Base-by-base conservation (phyloP, 2,113 vertebrate genomes). In the Nothocercus julius region DNA sequence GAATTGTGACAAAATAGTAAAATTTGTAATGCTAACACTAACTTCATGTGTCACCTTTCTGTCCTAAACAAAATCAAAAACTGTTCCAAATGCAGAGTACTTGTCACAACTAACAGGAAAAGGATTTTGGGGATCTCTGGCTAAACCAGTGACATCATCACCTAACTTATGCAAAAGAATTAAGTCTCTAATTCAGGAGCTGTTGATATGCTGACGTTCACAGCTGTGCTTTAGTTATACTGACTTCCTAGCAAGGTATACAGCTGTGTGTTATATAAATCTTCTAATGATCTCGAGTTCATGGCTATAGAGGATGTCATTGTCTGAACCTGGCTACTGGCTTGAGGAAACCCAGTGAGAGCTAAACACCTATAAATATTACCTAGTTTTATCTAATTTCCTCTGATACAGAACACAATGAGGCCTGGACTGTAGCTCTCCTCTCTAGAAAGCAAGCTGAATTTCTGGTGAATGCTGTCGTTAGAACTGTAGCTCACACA, bases 171-270 rank as follows among this genome's bases (percentile, higher is more conserved):
- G 9, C 20, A 38, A 47, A 69, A 66, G 4, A 73, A 3, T 16
- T 32, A 56, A 16, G 22, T 21, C 13, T 38, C 67, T 73, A 42
- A 22, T 62, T 87, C 34, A 63, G 1, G 22, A 7, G 13, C n/a
- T 80, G 16, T 28, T 86, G 34, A 66, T 91, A 25, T 74, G 12
- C 36, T 12, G 19, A 12, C 70, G 17, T 45, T 87, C 42, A 72
- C 24, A 42, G 49, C 19, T 66, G 40, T 13, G 2, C 40, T 14
- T 8, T 36, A 18, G 7, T 64, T 56, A 21, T 0, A 16, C 3
- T 5, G n/a, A 80, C 15, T 63, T 91, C 16, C 32, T 14, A 25
- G 11, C 11, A 2, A n/a, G 34, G 32, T 62, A 28, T 0, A 5
- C n/a, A 75, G 18, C 14, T 40, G 30, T 62, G 6, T 30, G 4